Evolutionary conservation across 2,797 vertebrate genomes (phyloP), one percentile per base, ranked within the genome.

Genomic region (Danio choprae): DNA sequence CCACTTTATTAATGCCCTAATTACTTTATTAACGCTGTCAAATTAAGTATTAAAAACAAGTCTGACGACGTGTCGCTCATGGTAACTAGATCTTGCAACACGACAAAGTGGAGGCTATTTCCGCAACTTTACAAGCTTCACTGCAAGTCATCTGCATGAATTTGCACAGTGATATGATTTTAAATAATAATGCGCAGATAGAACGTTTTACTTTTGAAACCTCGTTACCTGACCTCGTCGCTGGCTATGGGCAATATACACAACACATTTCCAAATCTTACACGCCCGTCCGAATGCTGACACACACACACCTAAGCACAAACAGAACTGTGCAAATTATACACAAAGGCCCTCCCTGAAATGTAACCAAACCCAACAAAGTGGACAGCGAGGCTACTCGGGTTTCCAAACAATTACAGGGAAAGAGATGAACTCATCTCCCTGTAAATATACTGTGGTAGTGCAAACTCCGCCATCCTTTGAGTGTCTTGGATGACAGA

Each of bases 401-500:
- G 73, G 67, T 83, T 81, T 44, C 56, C 67, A 80, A 82, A 43
- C 51, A 80, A 13, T 58, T 18, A 38, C 7, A 64, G 64, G 68
- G 83, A 83, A 29, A 68, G 44, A 58, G 65, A 75, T 84, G 78
- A 87, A 85, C 68, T 88, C 77, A 82, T 84, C 79, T 59, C 72
- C 74, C 64, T 46, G 44, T 71, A 85, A 88, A 89, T 53, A 88
- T 72, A 79, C 51, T 84, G 71, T 69, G 60, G 56, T 74, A 85
- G 84, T 79, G 56, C 79, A 87, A 88, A 89, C 86, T 87, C 9
- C 79, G 78, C 80, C 40, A 70, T 74, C 64, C 76, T 72, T 58
- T 51, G 58, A 83, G 63, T 79, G 83, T 87, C 84, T 84, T 83
- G 83, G 70, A 89, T 84, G 79, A 83, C 83, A 84, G 67, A 38